Conservation (phyloP, 2,113 vertebrate species). For the Nothobranchius kuhntae region DNA sequence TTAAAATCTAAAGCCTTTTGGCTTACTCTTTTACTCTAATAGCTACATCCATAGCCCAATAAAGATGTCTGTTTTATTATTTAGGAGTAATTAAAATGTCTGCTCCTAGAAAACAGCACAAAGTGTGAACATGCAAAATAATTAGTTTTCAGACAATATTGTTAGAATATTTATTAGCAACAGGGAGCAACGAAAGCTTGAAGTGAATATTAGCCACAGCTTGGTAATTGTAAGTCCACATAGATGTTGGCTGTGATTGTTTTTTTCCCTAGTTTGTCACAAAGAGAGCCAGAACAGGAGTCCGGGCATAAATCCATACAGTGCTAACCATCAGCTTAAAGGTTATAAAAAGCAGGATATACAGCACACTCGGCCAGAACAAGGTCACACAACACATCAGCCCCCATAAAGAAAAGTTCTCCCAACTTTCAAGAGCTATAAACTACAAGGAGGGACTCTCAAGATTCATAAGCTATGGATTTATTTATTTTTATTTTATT, state of each 20-base stretch:
- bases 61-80: conserved; percentile 21
- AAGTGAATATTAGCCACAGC: not conserved
- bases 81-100: conserved; percentile 7
- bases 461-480: conserved; percentile 7
- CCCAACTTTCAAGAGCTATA: conserved; percentile 21
- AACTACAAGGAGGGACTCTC: not conserved
- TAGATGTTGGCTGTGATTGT: not conserved
- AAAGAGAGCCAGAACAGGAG: conserved; percentile 1
- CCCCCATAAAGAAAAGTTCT: conserved; percentile 7
- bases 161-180: not conserved
- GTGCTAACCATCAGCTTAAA: not conserved
- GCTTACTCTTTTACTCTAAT: conserved; percentile 14
- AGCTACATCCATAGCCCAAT: conserved; percentile 1
- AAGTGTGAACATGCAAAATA: not conserved
- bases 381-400: conserved; percentile 17
- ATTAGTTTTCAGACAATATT: not conserved
- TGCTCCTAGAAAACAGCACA: not conserved
- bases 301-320: conserved; percentile 4
- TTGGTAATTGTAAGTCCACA: not conserved
- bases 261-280: not conserved
- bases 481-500: no score
- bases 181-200: not conserved
- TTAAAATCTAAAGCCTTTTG: conserved; percentile 3
- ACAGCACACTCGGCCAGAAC: conserved; percentile 17
- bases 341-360: conserved; percentile 6